Conservation (phyloP, 2,888 invertebrate genomes). For the Lydus trimaculatus region DNA sequence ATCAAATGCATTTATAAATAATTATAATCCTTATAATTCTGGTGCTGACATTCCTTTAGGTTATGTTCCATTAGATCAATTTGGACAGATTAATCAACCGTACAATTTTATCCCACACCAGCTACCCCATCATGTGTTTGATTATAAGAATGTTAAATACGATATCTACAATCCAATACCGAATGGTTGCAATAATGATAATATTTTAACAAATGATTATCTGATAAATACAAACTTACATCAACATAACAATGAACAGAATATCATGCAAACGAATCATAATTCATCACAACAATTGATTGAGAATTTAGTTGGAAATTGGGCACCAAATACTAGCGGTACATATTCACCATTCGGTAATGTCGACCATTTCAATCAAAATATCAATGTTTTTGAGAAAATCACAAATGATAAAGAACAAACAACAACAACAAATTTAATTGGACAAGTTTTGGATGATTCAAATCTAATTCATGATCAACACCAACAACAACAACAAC, state of each 20-base stretch:
- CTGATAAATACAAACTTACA: conserved; percentile 23
- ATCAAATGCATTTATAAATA: conserved; percentile 40
- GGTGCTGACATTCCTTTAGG: conserved; percentile 30
- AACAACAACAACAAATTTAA: conserved; percentile 51
- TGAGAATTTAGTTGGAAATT: conserved; percentile 76
- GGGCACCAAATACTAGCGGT: conserved; percentile 75
- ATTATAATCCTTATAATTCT: conserved; percentile 44
- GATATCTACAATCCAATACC: conserved; percentile 46
- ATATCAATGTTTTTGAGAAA: conserved; percentile 50
- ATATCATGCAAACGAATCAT: conserved; percentile 26
- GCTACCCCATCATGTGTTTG: conserved; percentile 28
- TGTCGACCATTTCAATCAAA: conserved; percentile 64
- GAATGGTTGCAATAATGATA: conserved; percentile 42
- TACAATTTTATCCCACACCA: conserved; percentile 44
- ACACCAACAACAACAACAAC: too few relatives aligned
- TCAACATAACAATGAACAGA: conserved; percentile 19
- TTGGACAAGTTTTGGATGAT: conserved; percentile 24
- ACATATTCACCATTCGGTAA: conserved; percentile 79
- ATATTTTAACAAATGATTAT: conserved; percentile 38
- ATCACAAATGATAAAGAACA: conserved; percentile 38
- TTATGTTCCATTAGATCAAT: conserved; percentile 25
- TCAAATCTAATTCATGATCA: conserved; percentile 37
- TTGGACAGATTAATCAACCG: conserved; percentile 24
- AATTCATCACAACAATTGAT: conserved; percentile 62
- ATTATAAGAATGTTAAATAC: conserved; percentile 33